Evolutionary conservation across 2,113 vertebrate genomes (phyloP).

Genomic region (Lampris incognitus): DNA sequence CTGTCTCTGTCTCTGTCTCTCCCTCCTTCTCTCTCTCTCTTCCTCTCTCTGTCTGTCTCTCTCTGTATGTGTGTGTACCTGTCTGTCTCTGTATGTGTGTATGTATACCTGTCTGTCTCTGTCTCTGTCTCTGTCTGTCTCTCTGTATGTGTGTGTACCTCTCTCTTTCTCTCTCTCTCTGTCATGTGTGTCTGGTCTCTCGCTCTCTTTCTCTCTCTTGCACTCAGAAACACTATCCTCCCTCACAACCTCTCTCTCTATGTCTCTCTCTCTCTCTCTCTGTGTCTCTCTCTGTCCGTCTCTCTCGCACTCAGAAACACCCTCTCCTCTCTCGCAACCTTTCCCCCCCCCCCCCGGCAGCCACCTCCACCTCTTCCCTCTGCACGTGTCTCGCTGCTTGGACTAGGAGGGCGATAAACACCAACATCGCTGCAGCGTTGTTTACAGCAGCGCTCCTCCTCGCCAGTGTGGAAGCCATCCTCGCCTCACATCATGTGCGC

Average conservation of each 20-base stretch:
- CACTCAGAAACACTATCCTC: not conserved
- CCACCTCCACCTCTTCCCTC: conserved; percentile 14
- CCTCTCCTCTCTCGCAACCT: conserved; percentile 13
- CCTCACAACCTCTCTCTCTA: conserved; percentile 19
- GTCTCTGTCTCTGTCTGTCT: not conserved
- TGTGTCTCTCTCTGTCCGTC: not conserved
- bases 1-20: no score
- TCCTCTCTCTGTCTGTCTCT: no score
- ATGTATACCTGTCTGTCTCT: no score
- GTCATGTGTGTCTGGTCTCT: no score
- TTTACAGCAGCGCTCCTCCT: conserved; percentile 52
- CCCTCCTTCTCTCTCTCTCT: no score
- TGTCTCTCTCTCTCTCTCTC: conserved; percentile 35
- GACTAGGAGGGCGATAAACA: conserved; percentile 18
- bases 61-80: no score
- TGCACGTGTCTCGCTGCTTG: conserved; percentile 5
- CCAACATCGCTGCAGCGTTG: conserved; percentile 39
- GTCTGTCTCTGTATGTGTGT: no score
- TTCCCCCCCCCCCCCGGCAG: conserved; percentile 18
- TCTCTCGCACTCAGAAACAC: not conserved
- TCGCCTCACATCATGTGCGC: conserved; percentile 47
- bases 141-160: not conserved
- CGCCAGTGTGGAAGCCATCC: conserved; percentile 40
- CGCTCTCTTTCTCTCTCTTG: no score
- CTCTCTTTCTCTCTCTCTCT: not conserved